Evolutionary conservation across 2,797 vertebrate species (phyloP).

Genomic region (Muraenolepis orangiensis): DNA sequence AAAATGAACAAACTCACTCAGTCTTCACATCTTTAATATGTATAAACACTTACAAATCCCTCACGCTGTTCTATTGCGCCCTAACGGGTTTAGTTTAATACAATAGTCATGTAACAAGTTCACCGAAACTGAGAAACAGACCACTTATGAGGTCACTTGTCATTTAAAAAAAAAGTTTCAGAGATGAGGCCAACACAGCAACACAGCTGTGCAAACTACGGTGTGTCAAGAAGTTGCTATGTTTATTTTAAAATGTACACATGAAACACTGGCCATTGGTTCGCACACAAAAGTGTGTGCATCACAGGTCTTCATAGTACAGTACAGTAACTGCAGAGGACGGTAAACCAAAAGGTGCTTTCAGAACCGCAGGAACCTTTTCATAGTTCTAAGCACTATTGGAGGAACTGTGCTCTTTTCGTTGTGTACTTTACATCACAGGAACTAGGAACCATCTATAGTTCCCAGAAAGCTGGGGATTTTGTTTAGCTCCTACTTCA

Average conservation of each 20-base stretch:
- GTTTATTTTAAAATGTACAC: constrained; percentile 7
- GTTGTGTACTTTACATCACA: too few species aligned
- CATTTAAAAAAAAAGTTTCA: neutral
- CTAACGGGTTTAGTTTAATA: constrained; percentile 2
- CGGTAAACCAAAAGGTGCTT: too few species aligned
- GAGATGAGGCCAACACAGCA: constrained; percentile 24
- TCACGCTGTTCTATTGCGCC: constrained; percentile 3
- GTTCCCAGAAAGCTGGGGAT: too few species aligned
- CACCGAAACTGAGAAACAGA: constrained; percentile 13
- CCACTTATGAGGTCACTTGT: constrained; percentile 16
- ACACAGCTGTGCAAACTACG: constrained; percentile 24
- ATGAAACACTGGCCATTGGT: constrained; percentile 24
- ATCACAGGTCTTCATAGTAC: constrained; percentile 16
- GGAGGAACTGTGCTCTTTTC: too few species aligned
- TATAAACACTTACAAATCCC: constrained; percentile 52
- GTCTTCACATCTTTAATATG: constrained; percentile 52
- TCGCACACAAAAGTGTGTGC: constrained; percentile 13
- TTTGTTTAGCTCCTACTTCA: too few species aligned
- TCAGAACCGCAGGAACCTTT: too few species aligned
- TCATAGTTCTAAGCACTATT: too few species aligned
- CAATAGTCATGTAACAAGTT: constrained; percentile 1
- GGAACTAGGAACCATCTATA: too few species aligned
- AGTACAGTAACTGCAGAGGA: neutral
- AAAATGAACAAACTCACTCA: neutral
- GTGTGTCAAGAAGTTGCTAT: constrained; percentile 11